Evolutionary conservation across 2,113 vertebrate species (phyloP).

Genomic region (Carassius gibelio): DNA sequence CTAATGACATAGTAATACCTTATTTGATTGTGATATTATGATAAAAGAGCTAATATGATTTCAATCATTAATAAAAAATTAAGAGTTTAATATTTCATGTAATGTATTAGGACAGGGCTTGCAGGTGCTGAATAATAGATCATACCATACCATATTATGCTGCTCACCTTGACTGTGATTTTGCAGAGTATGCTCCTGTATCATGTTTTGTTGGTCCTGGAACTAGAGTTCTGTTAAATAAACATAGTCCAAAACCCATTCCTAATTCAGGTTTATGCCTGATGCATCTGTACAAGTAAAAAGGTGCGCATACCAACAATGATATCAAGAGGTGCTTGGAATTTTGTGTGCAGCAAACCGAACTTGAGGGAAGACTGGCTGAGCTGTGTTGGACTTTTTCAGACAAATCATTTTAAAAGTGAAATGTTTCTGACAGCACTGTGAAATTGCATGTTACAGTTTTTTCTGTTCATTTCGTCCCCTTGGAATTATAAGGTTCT

Average conservation of each 20-base stretch:
- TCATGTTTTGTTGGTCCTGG: conserved; percentile 7
- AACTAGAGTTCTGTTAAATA: neutral
- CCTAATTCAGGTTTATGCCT: neutral
- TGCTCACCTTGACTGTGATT: neutral
- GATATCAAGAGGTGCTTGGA: neutral
- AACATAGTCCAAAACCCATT: neutral
- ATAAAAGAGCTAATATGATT: conserved; percentile 10
- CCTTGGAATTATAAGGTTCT: too few species aligned
- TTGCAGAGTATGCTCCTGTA: neutral
- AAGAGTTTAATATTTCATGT: conserved; percentile 13
- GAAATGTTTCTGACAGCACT: neutral
- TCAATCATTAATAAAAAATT: conserved; percentile 9
- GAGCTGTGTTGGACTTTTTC: neutral
- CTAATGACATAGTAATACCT: neutral
- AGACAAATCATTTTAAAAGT: neutral
- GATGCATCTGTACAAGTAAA: neutral
- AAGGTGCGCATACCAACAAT: neutral
- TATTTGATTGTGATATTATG: neutral
- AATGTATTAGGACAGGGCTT: neutral
- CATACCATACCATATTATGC: conserved; percentile 3
- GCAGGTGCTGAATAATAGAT: conserved; percentile 4
- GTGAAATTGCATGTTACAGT: neutral
- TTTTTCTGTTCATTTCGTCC: neutral
- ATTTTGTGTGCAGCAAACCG: neutral
- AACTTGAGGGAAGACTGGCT: neutral